Percentiles rank a stretch among this genome's conserved stretches.
Conservation (phyloP, 2,888 invertebrate species). For the Neocrepidodera transversa region DNA sequence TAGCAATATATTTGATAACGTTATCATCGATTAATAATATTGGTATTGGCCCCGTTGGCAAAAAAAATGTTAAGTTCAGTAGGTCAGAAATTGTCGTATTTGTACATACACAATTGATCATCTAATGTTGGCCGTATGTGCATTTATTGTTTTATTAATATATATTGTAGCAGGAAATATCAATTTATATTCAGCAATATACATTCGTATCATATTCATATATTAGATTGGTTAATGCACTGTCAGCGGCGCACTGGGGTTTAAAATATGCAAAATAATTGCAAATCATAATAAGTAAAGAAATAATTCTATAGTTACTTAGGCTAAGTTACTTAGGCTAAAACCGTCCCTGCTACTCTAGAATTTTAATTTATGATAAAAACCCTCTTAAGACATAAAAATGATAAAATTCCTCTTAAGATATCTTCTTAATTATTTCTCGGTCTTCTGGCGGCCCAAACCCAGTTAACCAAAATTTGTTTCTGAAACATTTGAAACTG, state of each 20-base stretch:
- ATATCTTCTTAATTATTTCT: too few relatives aligned
- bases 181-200: conserved; percentile 13
- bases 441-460: too few relatives aligned
- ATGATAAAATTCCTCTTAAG: too few relatives aligned
- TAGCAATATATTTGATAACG: neutral
- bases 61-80: neutral
- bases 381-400: too few relatives aligned
- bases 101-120: neutral
- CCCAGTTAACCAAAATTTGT: too few relatives aligned
- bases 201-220: neutral
- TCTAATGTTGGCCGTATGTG: neutral
- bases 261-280: too few relatives aligned
- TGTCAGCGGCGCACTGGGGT: neutral
- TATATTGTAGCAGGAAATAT: conserved; percentile 13
- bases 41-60: neutral
- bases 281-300: too few relatives aligned
- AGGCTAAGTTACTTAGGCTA: too few relatives aligned
- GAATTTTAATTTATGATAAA: too few relatives aligned
- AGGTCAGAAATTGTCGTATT: neutral
- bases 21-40: neutral
- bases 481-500: too few relatives aligned
- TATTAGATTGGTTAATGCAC: neutral
- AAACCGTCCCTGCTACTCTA: too few relatives aligned
- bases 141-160: neutral
- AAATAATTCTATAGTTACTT: too few relatives aligned